Percentiles rank a stretch among this genome's conserved stretches.
These are phyloP conservation scores for Anguilla rostrata DNA, from an alignment of 2,113 vertebrate genomes.

Conservation along the genomic window DNA sequence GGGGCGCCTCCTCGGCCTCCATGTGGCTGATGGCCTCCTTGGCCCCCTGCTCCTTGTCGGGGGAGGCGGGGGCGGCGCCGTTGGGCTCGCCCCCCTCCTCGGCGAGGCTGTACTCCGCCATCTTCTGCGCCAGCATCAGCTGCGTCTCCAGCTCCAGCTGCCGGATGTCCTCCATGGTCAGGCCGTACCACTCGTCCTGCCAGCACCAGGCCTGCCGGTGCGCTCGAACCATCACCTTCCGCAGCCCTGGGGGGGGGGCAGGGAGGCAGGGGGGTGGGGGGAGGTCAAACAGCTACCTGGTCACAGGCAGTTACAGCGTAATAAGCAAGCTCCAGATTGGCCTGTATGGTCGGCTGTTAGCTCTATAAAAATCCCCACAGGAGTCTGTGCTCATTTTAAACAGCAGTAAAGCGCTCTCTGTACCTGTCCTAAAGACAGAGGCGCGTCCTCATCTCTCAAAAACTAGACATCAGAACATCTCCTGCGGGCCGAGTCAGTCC, in stretches of 20 bases:
- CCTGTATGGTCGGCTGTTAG: too few species aligned
- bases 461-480: too few species aligned
- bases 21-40: constrained; percentile 68
- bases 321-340: too few species aligned
- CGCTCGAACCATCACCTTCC: constrained; percentile 95
- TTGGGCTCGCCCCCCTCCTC: constrained; percentile 64
- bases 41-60: constrained; percentile 66
- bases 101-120: constrained; percentile 81
- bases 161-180: constrained; percentile 95
- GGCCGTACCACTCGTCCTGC: constrained; percentile 97
- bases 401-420: too few species aligned
- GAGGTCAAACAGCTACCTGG: background rate
- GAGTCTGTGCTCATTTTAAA: too few species aligned
- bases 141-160: constrained; percentile 94
- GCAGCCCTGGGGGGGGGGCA: constrained; percentile 70
- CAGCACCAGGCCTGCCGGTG: constrained; percentile 99
- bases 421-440: background rate
- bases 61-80: constrained; percentile 52
- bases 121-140: constrained; percentile 87
- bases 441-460: background rate
- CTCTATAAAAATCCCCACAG: too few species aligned
- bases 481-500: too few species aligned
- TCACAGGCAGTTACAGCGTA: too few species aligned
- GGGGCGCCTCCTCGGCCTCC: constrained; percentile 64
- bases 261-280: constrained; percentile 28